Percentiles rank a stretch among this genome's conserved stretches.
Conservation (phyloP, 2,888 invertebrate genomes). For the Drosophila subsilvestris region DNA sequence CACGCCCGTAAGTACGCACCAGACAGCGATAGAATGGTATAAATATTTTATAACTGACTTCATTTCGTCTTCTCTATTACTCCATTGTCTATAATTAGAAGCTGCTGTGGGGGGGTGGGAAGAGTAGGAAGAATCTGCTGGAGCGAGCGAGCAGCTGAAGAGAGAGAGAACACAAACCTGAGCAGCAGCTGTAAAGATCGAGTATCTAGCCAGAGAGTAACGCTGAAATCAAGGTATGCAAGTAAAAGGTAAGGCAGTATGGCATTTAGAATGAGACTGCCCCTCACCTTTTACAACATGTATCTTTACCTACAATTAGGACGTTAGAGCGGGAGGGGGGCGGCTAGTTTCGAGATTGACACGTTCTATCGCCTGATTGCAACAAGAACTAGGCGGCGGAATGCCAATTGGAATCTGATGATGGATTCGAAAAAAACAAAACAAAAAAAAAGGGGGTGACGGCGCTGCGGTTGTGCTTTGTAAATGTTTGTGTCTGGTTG, state of each 20-base stretch:
- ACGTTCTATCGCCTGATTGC: conserved; percentile 35
- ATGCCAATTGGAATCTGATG: conserved; percentile 38
- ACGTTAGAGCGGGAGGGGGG: conserved; percentile 2
- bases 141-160: conserved; percentile 4
- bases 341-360: conserved; percentile 24
- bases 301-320: conserved; percentile 32
- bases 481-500: conserved; percentile 5
- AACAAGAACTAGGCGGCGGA: conserved; percentile 17
- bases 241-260: not conserved
- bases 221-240: not conserved
- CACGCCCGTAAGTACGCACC: not conserved
- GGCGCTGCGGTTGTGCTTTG: conserved; percentile 13
- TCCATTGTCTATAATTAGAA: conserved; percentile 63
- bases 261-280: not conserved
- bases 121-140: conserved; percentile 11
- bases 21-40: conserved; percentile 11
- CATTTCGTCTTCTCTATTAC: conserved; percentile 59
- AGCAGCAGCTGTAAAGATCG: not conserved
- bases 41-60: conserved; percentile 73
- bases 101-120: conserved; percentile 11
- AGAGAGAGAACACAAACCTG: not conserved
- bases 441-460: conserved; percentile 4
- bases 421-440: conserved; percentile 27
- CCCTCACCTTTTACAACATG: not conserved
- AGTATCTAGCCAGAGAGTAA: not conserved